Evolutionary conservation across 30 jellyfish, hydroid and myxozoan genomes (phyloP).

Genomic region (Morbakka virulenta): DNA sequence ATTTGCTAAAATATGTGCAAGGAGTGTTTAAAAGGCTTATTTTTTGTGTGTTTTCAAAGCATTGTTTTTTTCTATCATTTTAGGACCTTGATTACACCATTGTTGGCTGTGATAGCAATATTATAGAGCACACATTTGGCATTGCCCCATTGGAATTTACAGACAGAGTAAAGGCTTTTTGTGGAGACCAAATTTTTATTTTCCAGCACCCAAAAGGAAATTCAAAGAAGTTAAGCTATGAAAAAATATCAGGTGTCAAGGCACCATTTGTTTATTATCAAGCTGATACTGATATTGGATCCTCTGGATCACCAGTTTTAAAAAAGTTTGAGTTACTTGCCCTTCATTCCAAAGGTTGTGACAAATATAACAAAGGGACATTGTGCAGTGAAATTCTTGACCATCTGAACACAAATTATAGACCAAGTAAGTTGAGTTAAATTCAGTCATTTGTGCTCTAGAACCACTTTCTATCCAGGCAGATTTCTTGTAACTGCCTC

Average conservation of each 20-base stretch:
- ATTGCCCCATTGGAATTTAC: slow-evolving; percentile 77
- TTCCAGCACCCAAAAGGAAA: slow-evolving; percentile 96
- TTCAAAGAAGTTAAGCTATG: slow-evolving; percentile 75
- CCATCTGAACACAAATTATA: slow-evolving; percentile 70
- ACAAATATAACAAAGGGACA: slow-evolving; percentile 87
- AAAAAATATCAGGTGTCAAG: slow-evolving; percentile 48
- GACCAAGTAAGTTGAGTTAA: slow-evolving; percentile 61
- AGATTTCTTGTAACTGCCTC: no score
- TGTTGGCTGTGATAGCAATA: slow-evolving; percentile 78
- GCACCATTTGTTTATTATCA: slow-evolving; percentile 80
- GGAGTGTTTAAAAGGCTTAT: no score
- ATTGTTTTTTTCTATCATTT: no score
- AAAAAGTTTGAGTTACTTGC: slow-evolving; percentile 68
- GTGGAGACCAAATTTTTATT: slow-evolving; percentile 78
- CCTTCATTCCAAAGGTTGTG: slow-evolving; percentile 91
- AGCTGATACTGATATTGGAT: slow-evolving; percentile 96
- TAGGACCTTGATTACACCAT: slow-evolving; percentile 89
- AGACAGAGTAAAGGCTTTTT: slow-evolving; percentile 22
- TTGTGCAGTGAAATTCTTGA: slow-evolving; percentile 70
- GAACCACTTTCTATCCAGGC: no score
- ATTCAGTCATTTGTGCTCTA: no score
- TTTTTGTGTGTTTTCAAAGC: no score
- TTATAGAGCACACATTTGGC: slow-evolving; percentile 52
- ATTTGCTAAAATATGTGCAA: no score
- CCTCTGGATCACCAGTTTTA: slow-evolving; percentile 94